Evolutionary conservation across 2,113 vertebrate genomes (phyloP).

Genomic region (Suricata suricatta): DNA sequence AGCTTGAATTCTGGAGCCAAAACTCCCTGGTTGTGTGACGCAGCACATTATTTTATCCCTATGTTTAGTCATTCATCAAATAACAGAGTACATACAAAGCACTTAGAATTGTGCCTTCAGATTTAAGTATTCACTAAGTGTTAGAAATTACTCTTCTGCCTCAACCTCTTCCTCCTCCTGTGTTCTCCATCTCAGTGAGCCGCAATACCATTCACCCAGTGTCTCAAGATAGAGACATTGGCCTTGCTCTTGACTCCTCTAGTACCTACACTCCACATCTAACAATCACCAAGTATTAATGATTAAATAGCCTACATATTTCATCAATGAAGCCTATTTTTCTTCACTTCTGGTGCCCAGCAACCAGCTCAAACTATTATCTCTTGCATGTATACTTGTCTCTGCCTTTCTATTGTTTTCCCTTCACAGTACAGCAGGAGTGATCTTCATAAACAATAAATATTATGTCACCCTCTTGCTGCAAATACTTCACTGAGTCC

Average conservation of each 20-base stretch:
- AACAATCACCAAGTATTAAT: neutral
- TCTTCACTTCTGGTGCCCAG: neutral
- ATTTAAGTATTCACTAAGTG: neutral
- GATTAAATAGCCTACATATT: neutral
- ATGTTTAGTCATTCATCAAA: neutral
- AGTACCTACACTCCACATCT: neutral
- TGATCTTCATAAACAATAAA: neutral
- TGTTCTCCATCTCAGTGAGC: neutral
- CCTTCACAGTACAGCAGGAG: neutral
- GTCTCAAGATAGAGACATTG: neutral
- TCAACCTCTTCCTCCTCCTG: neutral
- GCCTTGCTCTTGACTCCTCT: neutral
- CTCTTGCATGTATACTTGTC: neutral
- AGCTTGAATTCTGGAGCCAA: neutral
- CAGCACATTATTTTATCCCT: neutral
- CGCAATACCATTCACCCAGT: neutral
- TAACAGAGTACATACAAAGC: neutral
- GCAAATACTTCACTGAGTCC: neutral
- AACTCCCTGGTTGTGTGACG: neutral
- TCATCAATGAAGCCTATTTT: neutral
- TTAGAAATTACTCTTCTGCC: neutral
- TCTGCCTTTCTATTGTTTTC: neutral
- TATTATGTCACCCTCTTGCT: neutral
- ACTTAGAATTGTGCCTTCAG: neutral
- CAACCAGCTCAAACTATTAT: neutral